These are phyloP conservation scores for Phaedon cochleariae DNA, from an alignment of 2,888 invertebrate species.

Conservation along the genomic window DNA sequence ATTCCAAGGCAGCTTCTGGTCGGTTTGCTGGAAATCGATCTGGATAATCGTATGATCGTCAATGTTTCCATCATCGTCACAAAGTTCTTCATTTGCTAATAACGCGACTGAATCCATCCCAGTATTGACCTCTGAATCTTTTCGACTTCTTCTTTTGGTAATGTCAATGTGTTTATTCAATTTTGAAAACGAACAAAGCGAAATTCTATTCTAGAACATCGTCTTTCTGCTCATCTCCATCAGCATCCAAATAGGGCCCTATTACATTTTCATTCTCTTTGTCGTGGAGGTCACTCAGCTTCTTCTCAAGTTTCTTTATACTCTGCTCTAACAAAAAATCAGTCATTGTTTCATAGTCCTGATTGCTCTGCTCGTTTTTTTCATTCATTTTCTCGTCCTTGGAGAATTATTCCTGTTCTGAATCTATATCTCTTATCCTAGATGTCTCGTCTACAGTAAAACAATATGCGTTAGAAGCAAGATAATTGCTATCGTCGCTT, in stretches of 20 bases:
- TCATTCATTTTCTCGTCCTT: constrained; percentile 31
- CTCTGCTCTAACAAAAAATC: constrained; percentile 28
- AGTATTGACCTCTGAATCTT: too few relatives aligned
- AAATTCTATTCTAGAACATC: neutral
- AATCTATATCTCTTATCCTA: constrained; percentile 29
- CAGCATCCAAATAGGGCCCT: neutral
- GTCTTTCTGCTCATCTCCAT: neutral
- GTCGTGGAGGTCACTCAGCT: constrained; percentile 15
- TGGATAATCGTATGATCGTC: constrained; percentile 3
- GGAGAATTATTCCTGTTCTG: constrained; percentile 34
- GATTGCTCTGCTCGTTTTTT: constrained; percentile 9
- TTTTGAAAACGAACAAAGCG: too few relatives aligned
- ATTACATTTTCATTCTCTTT: neutral
- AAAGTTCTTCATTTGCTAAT: neutral
- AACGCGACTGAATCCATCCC: neutral
- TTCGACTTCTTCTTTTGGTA: too few relatives aligned
- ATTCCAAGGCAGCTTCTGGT: constrained; percentile 5
- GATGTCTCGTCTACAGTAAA: constrained; percentile 20
- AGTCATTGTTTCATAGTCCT: constrained; percentile 16
- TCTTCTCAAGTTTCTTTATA: constrained; percentile 26
- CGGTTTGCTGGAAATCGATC: too few relatives aligned
- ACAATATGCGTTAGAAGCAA: constrained; percentile 28
- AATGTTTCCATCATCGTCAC: neutral
- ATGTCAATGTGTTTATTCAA: too few relatives aligned
- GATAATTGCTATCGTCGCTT: neutral